A percentile compares a stretch with the other conserved stretches of the same genome.
phyloP scores from a whole-genome alignment of 2,113 vertebrate species.

The Lepus timidus region DNA sequence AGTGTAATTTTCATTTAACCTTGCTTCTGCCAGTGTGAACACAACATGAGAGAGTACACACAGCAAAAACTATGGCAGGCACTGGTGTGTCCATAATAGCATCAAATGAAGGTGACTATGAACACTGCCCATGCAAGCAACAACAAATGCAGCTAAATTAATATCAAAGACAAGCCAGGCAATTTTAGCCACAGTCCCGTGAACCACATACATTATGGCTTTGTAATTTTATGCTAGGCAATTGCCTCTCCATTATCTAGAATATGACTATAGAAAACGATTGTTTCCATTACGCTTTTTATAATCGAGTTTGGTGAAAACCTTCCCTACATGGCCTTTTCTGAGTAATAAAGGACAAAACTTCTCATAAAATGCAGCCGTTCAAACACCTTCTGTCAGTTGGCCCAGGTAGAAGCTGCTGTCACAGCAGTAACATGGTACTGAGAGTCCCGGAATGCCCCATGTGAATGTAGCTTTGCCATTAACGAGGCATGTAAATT shows the following conservation, averaged over 20 bases:
- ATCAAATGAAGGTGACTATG: not conserved
- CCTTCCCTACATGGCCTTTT: not conserved
- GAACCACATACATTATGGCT: conserved; percentile 15
- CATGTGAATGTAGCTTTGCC: not conserved
- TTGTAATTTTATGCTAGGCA: conserved; percentile 51
- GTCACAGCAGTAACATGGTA: not conserved
- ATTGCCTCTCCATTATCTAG: conserved; percentile 53
- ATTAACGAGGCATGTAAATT: not conserved
- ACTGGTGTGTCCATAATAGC: not conserved
- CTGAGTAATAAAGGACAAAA: conserved; percentile 41
- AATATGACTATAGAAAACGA: conserved; percentile 58
- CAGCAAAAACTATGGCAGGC: conserved; percentile 36
- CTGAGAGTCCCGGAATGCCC: not conserved
- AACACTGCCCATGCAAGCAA: not conserved
- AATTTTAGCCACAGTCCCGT: conserved; percentile 46
- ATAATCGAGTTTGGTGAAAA: conserved; percentile 62
- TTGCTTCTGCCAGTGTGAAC: conserved; percentile 43
- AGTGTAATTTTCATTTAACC: conserved; percentile 64
- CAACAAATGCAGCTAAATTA: conserved; percentile 29
- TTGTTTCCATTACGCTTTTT: conserved; percentile 36
- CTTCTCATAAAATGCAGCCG: conserved; percentile 33
- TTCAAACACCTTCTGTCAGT: not conserved
- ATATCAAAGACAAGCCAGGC: not conserved
- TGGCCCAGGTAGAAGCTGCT: not conserved
- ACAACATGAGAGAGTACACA: conserved; percentile 60